Evolutionary conservation across 2,888 invertebrate species (phyloP).

Genomic region (Agrochola circellaris): DNA sequence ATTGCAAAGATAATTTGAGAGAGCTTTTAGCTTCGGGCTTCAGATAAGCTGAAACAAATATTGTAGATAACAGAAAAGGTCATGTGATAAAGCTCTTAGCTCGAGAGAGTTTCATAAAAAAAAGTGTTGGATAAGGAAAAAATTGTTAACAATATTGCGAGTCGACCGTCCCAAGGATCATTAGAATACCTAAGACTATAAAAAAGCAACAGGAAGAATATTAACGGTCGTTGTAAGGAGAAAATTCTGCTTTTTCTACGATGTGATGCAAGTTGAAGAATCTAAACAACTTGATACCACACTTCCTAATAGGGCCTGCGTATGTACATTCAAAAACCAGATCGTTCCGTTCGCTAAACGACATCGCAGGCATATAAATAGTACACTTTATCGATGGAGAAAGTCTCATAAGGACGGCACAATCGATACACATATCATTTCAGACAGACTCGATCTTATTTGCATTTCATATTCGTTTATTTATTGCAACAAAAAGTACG

Average conservation of each 20-base stretch:
- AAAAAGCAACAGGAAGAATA: slow-evolving; percentile 55
- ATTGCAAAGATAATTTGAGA: slow-evolving; percentile 24
- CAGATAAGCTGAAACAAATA: slow-evolving; percentile 38
- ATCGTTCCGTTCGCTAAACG: slow-evolving; percentile 52
- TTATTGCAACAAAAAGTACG: slow-evolving; percentile 49
- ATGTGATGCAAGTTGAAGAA: slow-evolving; percentile 40
- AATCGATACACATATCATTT: slow-evolving; percentile 55
- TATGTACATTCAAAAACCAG: slow-evolving; percentile 55
- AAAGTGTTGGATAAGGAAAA: slow-evolving; percentile 1
- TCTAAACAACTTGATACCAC: slow-evolving; percentile 45
- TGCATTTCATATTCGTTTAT: slow-evolving; percentile 50
- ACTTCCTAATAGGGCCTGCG: slow-evolving; percentile 57
- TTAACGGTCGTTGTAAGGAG: slow-evolving; percentile 44
- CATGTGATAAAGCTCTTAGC: neutral
- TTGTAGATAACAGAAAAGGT: slow-evolving; percentile 23
- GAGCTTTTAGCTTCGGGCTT: slow-evolving; percentile 15
- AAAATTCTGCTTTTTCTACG: slow-evolving; percentile 52
- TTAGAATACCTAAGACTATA: slow-evolving; percentile 36
- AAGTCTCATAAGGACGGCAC: slow-evolving; percentile 57
- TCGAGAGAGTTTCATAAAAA: neutral
- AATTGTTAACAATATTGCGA: slow-evolving; percentile 17
- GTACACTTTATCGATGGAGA: slow-evolving; percentile 61
- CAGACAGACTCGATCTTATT: slow-evolving; percentile 45
- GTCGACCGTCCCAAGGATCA: slow-evolving; percentile 4
- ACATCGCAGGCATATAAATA: slow-evolving; percentile 54